Percentiles rank a stretch among this genome's conserved stretches.
Conservation (phyloP, 2,797 vertebrate genomes). For the Luscinia luscinia region DNA sequence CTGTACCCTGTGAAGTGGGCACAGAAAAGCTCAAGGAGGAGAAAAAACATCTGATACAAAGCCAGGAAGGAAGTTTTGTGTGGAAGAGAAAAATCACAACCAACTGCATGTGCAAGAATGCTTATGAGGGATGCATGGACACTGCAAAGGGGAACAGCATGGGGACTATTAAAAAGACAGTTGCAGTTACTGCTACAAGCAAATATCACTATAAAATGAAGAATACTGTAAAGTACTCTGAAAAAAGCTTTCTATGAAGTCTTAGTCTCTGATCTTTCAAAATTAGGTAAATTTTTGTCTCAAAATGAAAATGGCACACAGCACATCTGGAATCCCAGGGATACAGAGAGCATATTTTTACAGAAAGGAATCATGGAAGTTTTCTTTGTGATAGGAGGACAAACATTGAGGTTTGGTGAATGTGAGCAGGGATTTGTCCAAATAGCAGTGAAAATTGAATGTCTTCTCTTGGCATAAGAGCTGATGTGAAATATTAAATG, state of each 20-base stretch:
- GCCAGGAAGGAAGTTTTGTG: background rate
- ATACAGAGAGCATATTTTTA: background rate
- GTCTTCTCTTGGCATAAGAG: background rate
- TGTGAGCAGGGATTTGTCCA: background rate
- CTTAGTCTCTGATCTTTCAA: background rate
- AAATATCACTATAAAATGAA: background rate
- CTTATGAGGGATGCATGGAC: accelerated
- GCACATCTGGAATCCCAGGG: background rate
- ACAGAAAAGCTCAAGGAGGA: background rate
- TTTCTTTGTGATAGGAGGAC: background rate
- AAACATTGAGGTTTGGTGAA: background rate
- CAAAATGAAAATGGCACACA: background rate
- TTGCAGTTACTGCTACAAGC: background rate
- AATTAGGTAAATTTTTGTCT: background rate
- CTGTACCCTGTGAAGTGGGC: background rate
- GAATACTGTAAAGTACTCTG: background rate
- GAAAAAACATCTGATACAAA: background rate
- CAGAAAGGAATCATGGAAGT: background rate
- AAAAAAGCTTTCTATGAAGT: background rate
- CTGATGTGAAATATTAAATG: background rate
- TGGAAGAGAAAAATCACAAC: background rate
- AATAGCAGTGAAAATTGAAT: background rate
- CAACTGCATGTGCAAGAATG: background rate
- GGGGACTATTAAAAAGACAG: background rate
- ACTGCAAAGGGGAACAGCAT: background rate